phyloP scores from a whole-genome alignment of 2,113 vertebrate species.

The Verasper variegatus region DNA sequence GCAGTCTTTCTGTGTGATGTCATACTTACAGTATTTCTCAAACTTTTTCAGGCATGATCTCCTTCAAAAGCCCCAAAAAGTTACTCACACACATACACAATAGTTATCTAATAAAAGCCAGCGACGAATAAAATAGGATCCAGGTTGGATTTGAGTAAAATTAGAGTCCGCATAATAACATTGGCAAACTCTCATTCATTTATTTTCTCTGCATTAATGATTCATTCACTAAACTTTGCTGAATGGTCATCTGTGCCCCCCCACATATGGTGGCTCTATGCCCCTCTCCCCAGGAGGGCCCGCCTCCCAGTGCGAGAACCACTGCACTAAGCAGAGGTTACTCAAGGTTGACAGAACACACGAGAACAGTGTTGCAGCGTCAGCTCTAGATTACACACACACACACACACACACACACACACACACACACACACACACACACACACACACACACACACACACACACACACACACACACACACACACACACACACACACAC shows the following conservation, averaged over 20 bases:
- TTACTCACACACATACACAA: background rate
- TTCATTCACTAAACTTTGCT: background rate
- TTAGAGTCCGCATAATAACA: background rate
- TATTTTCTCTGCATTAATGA: background rate
- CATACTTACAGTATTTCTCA: background rate
- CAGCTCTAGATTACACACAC: slow-evolving; percentile 27
- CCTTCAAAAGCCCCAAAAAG: background rate
- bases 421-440: slow-evolving; percentile 4
- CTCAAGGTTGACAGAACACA: slow-evolving; percentile 58
- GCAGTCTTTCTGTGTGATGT: slow-evolving; percentile 28
- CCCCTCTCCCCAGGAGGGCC: too few relatives aligned
- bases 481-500: background rate
- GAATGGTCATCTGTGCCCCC: background rate
- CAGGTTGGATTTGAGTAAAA: background rate
- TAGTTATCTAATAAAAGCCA: background rate
- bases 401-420: background rate
- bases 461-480: background rate
- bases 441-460: slow-evolving; percentile 5
- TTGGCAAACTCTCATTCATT: background rate
- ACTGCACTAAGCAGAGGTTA: slow-evolving; percentile 49
- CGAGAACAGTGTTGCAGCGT: slow-evolving; percentile 48
- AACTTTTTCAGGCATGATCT: background rate
- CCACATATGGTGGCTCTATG: background rate
- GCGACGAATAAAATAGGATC: background rate
- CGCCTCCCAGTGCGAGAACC: background rate